A percentile compares a stretch with the other conserved stretches of the same genome.
phyloP scores from a whole-genome alignment of 2,113 vertebrate species.

The Cinclus mexicanus region DNA sequence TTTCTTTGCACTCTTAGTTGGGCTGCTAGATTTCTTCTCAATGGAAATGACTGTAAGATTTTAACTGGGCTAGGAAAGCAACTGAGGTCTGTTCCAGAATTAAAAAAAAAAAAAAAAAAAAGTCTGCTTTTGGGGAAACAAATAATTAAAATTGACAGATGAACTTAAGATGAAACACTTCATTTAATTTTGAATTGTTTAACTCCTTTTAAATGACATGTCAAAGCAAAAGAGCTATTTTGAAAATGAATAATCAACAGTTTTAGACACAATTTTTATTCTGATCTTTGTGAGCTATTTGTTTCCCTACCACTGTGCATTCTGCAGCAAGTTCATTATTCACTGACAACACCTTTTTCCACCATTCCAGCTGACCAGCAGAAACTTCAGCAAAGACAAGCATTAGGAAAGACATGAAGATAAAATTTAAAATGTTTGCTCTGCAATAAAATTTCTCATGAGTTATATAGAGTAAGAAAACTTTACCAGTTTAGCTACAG shows the following conservation, averaged over 20 bases:
- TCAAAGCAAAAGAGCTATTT: background rate
- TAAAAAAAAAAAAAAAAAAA: background rate
- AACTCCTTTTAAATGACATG: background rate
- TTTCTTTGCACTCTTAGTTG: background rate
- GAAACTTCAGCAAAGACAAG: background rate
- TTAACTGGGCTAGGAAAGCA: background rate
- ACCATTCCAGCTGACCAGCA: background rate
- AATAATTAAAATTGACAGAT: background rate
- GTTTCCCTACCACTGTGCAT: background rate
- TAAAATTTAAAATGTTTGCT: background rate
- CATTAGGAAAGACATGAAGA: background rate
- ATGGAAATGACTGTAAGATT: background rate
- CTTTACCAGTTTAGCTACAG: background rate
- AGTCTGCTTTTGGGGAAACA: background rate
- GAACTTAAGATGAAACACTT: background rate
- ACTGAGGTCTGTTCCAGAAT: background rate
- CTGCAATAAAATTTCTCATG: background rate
- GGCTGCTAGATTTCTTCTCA: background rate
- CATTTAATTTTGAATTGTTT: background rate
- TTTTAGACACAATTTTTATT: background rate
- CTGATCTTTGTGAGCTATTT: background rate
- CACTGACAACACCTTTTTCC: background rate
- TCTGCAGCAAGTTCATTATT: background rate
- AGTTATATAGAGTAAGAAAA: background rate
- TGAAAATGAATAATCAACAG: background rate